Evolutionary conservation across 2,888 invertebrate genomes (phyloP).

Genomic region (Dynastes grantii): DNA sequence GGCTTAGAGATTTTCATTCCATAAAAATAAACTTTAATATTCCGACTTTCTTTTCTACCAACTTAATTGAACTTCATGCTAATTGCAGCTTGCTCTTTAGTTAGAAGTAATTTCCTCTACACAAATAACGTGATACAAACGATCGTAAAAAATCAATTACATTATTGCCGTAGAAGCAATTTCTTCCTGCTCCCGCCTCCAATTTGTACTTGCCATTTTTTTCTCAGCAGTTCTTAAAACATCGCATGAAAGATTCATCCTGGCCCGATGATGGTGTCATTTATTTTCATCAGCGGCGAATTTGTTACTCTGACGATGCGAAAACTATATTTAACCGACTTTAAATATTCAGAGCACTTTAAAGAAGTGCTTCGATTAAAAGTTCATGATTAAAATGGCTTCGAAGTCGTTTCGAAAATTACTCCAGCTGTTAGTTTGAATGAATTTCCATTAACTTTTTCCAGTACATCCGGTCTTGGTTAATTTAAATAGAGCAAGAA

Average conservation of each 20-base stretch:
- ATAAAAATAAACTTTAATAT: too few relatives aligned
- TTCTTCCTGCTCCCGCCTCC: not conserved
- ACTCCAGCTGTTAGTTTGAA: conserved; percentile 10
- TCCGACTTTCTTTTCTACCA: not conserved
- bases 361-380: conserved; percentile 41
- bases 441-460: conserved; percentile 41
- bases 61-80: too few relatives aligned
- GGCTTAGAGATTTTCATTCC: too few relatives aligned
- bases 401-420: conserved; percentile 29
- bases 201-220: not conserved
- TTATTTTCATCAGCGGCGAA: conserved; percentile 23
- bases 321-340: conserved; percentile 41
- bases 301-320: not conserved
- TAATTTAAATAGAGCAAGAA: conserved; percentile 35
- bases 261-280: conserved; percentile 16
- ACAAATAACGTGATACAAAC: too few relatives aligned
- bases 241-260: conserved; percentile 19
- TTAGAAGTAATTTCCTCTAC: not conserved
- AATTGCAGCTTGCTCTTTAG: too few relatives aligned
- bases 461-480: conserved; percentile 7
- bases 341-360: conserved; percentile 41
- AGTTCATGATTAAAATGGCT: conserved; percentile 41
- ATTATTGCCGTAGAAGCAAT: too few relatives aligned
- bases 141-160: too few relatives aligned
- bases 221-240: conserved; percentile 2